A percentile compares a stretch with the other conserved stretches of the same genome.
Conservation (phyloP, 2,797 vertebrate genomes). For the Acridotheres tristis region DNA sequence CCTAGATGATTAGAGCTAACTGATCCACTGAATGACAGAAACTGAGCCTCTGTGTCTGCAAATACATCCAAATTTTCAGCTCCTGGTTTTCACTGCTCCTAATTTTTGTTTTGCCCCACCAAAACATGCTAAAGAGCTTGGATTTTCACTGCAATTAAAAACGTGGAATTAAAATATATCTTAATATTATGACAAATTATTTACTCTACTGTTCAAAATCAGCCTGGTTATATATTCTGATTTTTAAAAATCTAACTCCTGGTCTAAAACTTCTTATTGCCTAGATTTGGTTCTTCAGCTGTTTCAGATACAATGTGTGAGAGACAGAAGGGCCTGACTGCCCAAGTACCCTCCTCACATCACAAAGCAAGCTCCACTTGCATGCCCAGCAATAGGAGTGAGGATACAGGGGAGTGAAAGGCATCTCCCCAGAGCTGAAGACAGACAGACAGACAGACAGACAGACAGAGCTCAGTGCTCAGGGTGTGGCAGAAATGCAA, state of each 20-base stretch:
- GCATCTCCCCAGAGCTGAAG: not conserved
- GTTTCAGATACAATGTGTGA: not conserved
- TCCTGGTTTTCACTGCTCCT: not conserved
- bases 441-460: not conserved
- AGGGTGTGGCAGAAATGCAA: not conserved
- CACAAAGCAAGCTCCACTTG: not conserved
- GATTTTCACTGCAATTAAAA: not conserved
- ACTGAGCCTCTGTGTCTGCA: not conserved
- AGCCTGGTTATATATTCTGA: not conserved
- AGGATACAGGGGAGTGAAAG: not conserved
- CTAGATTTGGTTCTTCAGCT: not conserved
- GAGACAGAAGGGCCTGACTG: not conserved
- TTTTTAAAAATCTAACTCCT: not conserved
- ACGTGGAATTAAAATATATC: rapidly evolving
- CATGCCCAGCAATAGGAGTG: rapidly evolving
- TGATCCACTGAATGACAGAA: not conserved
- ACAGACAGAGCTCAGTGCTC: not conserved
- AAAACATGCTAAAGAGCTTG: not conserved
- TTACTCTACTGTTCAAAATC: not conserved
- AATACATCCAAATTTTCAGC: not conserved
- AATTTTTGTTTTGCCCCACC: not conserved
- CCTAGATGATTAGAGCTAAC: not conserved
- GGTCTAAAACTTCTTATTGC: not conserved
- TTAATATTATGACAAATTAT: not conserved
- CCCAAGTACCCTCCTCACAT: not conserved